Evolutionary conservation across 2,888 invertebrate genomes (phyloP).

Genomic region (Agapostemon virescens): DNA sequence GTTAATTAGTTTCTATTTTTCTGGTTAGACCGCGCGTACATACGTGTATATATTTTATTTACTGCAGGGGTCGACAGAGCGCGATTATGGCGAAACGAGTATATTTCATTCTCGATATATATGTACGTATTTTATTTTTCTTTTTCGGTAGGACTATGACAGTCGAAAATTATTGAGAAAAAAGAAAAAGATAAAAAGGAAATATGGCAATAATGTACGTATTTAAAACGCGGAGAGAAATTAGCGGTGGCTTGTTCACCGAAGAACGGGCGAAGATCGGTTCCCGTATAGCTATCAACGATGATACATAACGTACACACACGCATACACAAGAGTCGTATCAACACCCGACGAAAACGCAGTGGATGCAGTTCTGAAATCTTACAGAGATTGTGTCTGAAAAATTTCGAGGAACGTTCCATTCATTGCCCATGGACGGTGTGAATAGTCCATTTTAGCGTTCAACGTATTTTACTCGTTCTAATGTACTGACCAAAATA

Average conservation of each 20-base stretch:
- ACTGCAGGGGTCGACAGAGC: conserved; percentile 64
- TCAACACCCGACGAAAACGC: conserved; percentile 24
- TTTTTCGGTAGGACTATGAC: conserved; percentile 30
- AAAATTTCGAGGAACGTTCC: conserved; percentile 39
- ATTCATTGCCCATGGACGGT: conserved; percentile 44
- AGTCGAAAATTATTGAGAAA: conserved; percentile 11
- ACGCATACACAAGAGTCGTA: conserved; percentile 15
- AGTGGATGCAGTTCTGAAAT: conserved; percentile 17
- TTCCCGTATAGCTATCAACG: conserved; percentile 16
- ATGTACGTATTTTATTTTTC: conserved; percentile 39
- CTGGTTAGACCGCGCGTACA: conserved; percentile 53
- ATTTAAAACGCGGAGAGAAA: conserved; percentile 14
- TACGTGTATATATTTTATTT: conserved; percentile 60
- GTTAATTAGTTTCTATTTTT: conserved; percentile 58
- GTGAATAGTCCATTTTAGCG: conserved; percentile 50
- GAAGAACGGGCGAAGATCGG: conserved; percentile 13
- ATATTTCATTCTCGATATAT: conserved; percentile 39
- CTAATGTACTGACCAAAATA: conserved; percentile 44
- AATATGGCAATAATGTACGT: conserved; percentile 8
- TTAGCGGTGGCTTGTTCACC: neutral
- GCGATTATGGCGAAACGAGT: conserved; percentile 47
- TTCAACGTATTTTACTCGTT: conserved; percentile 60
- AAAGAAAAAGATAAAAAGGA: neutral
- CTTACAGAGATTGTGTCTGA: conserved; percentile 30
- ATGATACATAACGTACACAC: conserved; percentile 1